Evolutionary conservation across 2,888 invertebrate species (phyloP).

Genomic region (Cryptocephalus primarius): DNA sequence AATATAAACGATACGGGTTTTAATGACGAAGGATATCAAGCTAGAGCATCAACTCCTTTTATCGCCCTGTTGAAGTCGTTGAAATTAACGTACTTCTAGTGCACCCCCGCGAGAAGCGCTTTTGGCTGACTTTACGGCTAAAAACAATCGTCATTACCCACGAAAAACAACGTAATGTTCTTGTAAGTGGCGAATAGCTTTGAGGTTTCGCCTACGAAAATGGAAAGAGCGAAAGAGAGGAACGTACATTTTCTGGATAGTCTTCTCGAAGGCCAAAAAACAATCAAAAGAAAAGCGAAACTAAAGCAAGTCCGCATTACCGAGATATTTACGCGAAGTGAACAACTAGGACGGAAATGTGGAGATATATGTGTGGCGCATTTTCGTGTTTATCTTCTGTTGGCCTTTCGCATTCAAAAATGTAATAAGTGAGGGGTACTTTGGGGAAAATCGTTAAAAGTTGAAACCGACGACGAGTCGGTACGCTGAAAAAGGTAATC

Average conservation of each 20-base stretch:
- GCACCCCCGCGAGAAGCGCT: background rate
- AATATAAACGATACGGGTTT: no score
- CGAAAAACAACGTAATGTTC: constrained; percentile 16
- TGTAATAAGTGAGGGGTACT: no score
- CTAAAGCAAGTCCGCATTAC: no score
- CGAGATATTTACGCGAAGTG: constrained; percentile 8
- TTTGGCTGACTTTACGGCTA: constrained; percentile 9
- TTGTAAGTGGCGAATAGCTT: constrained; percentile 11
- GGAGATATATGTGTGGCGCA: no score
- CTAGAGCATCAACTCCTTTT: no score
- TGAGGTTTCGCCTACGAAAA: constrained; percentile 4
- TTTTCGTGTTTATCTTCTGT: no score
- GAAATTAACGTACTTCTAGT: background rate
- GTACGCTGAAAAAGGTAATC: no score
- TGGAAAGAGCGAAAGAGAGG: constrained; percentile 4
- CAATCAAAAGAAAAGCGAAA: no score
- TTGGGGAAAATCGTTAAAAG: no score
- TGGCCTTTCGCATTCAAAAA: no score
- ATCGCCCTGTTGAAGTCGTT: background rate
- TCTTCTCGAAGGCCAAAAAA: background rate
- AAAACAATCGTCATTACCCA: constrained; percentile 15
- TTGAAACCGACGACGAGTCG: no score
- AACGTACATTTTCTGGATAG: background rate
- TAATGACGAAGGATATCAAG: no score
- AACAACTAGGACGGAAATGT: constrained; percentile 7